Evolutionary conservation across 2,888 invertebrate genomes (phyloP).

Genomic region (Catotricha subobsoleta): DNA sequence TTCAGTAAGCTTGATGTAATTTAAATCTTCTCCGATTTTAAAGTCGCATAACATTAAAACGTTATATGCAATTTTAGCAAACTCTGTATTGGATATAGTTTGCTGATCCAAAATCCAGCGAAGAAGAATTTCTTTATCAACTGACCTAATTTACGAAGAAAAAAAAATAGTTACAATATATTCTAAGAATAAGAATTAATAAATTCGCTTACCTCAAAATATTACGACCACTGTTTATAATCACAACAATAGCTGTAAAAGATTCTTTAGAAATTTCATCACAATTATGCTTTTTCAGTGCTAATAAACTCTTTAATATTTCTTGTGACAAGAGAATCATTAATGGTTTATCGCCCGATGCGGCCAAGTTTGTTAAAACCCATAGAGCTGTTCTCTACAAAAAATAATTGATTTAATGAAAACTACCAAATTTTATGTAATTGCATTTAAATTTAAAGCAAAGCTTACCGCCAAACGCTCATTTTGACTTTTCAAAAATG

Average conservation of each 20-base stretch:
- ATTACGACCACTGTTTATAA: background rate
- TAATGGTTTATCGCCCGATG: slow-evolving; percentile 18
- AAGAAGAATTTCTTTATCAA: background rate
- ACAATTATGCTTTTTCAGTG: background rate
- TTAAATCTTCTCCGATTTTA: background rate
- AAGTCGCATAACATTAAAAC: background rate
- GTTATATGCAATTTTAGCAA: background rate
- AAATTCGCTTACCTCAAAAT: background rate
- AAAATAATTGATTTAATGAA: background rate
- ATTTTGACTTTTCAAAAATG: slow-evolving; percentile 19
- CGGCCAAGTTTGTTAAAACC: slow-evolving; percentile 22
- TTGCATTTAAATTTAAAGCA: slow-evolving; percentile 11
- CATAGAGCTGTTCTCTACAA: slow-evolving; percentile 19
- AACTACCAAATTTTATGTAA: background rate
- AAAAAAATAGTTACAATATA: background rate
- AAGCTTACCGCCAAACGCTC: slow-evolving; percentile 12
- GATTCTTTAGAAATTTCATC: background rate
- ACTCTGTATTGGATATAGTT: background rate
- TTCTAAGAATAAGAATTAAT: background rate
- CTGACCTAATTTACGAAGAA: background rate
- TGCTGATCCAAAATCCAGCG: background rate
- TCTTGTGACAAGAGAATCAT: slow-evolving; percentile 20
- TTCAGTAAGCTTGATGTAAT: background rate
- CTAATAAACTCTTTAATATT: slow-evolving; percentile 9
- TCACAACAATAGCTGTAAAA: background rate